Conservation (phyloP, 2,113 vertebrate genomes). For the Alectura lathami region DNA sequence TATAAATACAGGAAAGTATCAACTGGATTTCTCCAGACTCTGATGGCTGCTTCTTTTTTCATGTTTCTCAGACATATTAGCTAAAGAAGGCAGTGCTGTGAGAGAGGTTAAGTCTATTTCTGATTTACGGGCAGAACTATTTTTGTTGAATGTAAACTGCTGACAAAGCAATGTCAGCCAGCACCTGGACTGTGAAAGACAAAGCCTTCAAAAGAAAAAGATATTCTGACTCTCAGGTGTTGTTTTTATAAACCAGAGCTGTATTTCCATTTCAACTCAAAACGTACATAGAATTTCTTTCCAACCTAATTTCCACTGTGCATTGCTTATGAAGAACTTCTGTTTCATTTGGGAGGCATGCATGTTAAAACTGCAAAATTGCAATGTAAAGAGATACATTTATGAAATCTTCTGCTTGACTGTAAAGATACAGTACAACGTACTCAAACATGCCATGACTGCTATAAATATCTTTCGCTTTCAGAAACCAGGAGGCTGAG, state of each 20-base stretch:
- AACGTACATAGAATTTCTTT: fast-evolving
- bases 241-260: neutral
- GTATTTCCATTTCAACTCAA: neutral
- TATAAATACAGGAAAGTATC: neutral
- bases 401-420: neutral
- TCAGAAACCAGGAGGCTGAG: neutral
- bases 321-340: neutral
- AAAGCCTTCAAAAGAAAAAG: neutral
- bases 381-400: neutral
- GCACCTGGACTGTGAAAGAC: neutral
- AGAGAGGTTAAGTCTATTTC: neutral
- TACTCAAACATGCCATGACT: neutral
- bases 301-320: neutral
- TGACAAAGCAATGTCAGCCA: neutral
- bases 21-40: neutral
- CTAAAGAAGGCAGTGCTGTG: neutral
- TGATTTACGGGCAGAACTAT: neutral
- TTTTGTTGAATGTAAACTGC: neutral
- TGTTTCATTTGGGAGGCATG: neutral
- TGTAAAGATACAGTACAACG: fast-evolving
- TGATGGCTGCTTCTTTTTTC: neutral
- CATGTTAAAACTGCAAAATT: neutral
- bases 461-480: neutral
- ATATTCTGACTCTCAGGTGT: neutral
- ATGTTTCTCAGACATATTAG: neutral